Percentiles rank a stretch among this genome's conserved stretches.
These are phyloP conservation scores for Ptilodon capucinus DNA, from an alignment of 2,888 invertebrate species.

Conservation along the genomic window DNA sequence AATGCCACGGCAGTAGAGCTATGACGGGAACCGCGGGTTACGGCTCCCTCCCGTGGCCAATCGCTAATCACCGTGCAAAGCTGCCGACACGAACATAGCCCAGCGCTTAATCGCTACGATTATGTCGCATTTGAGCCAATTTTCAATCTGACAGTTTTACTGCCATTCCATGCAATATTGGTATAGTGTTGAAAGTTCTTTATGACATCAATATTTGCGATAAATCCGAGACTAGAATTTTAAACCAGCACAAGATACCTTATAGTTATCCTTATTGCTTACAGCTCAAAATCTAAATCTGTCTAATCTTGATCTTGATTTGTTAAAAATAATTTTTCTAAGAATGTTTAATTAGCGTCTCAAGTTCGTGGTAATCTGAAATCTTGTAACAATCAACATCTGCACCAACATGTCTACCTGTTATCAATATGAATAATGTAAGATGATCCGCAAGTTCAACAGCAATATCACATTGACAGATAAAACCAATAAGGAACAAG, in stretches of 20 bases:
- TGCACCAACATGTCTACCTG: background rate
- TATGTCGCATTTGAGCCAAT: slow-evolving; percentile 36
- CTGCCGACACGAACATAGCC: slow-evolving; percentile 33
- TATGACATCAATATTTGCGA: background rate
- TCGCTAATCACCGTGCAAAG: slow-evolving; percentile 48
- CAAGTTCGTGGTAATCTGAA: background rate
- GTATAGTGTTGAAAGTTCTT: slow-evolving; percentile 3
- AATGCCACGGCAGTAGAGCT: slow-evolving; percentile 34
- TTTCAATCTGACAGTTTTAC: slow-evolving; percentile 43
- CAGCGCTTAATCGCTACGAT: slow-evolving; percentile 23
- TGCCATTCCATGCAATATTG: slow-evolving; percentile 18
- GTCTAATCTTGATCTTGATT: no score
- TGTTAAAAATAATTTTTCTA: no score
- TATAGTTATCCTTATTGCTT: no score
- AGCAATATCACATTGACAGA: slow-evolving; percentile 24
- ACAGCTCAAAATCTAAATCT: no score
- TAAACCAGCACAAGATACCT: no score
- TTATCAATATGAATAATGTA: background rate
- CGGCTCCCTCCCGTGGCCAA: slow-evolving; percentile 48
- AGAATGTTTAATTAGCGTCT: no score
- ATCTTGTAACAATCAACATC: background rate
- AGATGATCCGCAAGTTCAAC: slow-evolving; percentile 8
- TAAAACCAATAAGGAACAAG: slow-evolving; percentile 19
- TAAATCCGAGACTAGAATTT: background rate
- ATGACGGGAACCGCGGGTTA: slow-evolving; percentile 27